These are phyloP conservation scores for Pachymerium ferrugineum DNA, from an alignment of 2,888 invertebrate genomes.

Conservation along the genomic window DNA sequence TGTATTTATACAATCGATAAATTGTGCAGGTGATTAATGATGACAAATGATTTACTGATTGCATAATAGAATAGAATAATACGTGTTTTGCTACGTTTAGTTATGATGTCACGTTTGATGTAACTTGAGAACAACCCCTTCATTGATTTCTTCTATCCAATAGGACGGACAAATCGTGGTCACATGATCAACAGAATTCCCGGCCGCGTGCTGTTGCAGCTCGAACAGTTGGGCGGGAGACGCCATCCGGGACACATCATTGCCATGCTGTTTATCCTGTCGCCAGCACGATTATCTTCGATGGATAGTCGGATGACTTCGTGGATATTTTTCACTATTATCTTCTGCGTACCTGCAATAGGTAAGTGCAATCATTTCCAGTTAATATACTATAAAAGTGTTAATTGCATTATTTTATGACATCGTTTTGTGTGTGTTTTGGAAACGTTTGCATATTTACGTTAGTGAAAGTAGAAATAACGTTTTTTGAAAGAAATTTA, in stretches of 20 bases:
- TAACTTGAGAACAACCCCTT: conserved; percentile 3
- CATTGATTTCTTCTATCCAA: neutral
- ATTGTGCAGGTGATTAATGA: no score
- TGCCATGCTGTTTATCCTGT: neutral
- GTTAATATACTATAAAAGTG: no score
- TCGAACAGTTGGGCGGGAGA: conserved; percentile 8
- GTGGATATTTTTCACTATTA: neutral
- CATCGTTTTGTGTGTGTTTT: neutral
- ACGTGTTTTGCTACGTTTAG: neutral
- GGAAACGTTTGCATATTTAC: neutral
- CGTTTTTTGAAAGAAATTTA: no score
- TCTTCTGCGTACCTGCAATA: neutral
- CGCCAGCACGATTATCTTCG: neutral
- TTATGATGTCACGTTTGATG: conserved; percentile 5
- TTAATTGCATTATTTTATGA: no score
- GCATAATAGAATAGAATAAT: neutral
- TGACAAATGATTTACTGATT: neutral
- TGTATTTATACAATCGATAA: no score
- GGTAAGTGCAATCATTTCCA: no score
- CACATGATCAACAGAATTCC: neutral
- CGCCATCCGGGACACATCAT: neutral
- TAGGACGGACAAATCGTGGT: neutral
- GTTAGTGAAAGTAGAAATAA: neutral
- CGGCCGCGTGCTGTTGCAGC: neutral
- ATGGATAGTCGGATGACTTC: neutral